Conservation (phyloP, 2,888 invertebrate genomes). For the Melanargia galathea region DNA sequence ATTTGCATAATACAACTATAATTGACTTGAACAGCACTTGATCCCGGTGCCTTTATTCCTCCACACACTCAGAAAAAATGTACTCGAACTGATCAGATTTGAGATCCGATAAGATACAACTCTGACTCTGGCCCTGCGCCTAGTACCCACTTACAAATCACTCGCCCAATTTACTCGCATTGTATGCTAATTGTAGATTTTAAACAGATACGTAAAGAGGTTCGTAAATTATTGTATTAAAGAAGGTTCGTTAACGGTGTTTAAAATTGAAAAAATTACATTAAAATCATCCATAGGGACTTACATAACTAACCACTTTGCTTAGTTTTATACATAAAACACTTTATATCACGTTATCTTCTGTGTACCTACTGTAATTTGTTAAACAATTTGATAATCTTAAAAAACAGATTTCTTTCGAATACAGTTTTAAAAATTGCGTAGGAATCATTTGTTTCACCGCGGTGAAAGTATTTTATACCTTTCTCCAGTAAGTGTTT, state of each 20-base stretch:
- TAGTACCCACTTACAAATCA: conserved; percentile 61
- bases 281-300: neutral
- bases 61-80: conserved; percentile 26
- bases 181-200: conserved; percentile 59
- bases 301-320: too few species aligned
- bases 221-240: conserved; percentile 48
- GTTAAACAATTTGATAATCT: too few species aligned
- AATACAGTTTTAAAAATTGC: too few species aligned
- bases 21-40: conserved; percentile 26
- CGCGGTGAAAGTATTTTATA: too few species aligned
- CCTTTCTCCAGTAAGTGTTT: too few species aligned
- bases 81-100: conserved; percentile 42
- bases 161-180: conserved; percentile 69
- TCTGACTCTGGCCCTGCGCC: conserved; percentile 60
- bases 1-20: neutral
- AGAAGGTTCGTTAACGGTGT: neutral
- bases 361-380: too few species aligned
- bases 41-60: conserved; percentile 24
- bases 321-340: neutral
- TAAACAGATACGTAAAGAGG: conserved; percentile 64
- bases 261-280: neutral
- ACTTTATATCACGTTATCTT: neutral
- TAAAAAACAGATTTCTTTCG: too few species aligned
- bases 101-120: conserved; percentile 61
- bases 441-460: too few species aligned